phyloP scores from a whole-genome alignment of 1,140 invertebrate species.

The Oryctes rhinoceros region DNA sequence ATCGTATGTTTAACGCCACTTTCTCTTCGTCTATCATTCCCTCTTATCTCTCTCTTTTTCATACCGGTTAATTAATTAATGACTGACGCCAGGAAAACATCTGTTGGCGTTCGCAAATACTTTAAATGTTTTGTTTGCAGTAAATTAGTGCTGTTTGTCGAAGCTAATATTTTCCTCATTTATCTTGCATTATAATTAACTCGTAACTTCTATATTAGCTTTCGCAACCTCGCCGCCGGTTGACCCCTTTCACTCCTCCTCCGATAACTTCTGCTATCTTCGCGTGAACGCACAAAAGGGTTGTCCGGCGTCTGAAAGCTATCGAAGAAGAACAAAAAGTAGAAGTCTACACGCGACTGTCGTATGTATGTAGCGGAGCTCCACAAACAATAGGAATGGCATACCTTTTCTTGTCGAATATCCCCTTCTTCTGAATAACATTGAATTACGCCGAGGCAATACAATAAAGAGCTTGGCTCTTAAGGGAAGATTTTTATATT shows the following conservation, averaged over 20 bases:
- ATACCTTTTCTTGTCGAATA: too few species aligned
- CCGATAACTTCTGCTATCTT: too few species aligned
- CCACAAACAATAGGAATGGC: too few species aligned
- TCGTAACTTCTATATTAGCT: constrained; percentile 16
- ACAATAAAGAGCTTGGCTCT: too few species aligned
- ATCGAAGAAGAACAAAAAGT: too few species aligned
- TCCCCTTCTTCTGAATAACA: too few species aligned
- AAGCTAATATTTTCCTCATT: constrained; percentile 22
- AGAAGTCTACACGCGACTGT: too few species aligned
- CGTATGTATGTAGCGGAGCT: too few species aligned
- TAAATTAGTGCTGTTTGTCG: constrained; percentile 28
- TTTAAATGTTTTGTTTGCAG: constrained; percentile 32
- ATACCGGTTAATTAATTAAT: constrained; percentile 11
- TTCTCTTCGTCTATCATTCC: neutral
- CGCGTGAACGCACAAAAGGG: too few species aligned
- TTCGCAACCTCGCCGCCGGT: neutral
- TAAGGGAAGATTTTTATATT: too few species aligned
- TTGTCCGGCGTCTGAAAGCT: too few species aligned
- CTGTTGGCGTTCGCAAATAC: constrained; percentile 21
- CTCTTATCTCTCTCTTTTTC: neutral
- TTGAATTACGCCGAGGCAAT: too few species aligned
- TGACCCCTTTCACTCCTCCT: neutral
- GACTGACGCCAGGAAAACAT: constrained; percentile 21
- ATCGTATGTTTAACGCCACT: neutral
- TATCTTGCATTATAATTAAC: constrained; percentile 36